These are phyloP conservation scores for Cantharis lateralis DNA, from an alignment of 2,888 invertebrate genomes.

Conservation along the genomic window DNA sequence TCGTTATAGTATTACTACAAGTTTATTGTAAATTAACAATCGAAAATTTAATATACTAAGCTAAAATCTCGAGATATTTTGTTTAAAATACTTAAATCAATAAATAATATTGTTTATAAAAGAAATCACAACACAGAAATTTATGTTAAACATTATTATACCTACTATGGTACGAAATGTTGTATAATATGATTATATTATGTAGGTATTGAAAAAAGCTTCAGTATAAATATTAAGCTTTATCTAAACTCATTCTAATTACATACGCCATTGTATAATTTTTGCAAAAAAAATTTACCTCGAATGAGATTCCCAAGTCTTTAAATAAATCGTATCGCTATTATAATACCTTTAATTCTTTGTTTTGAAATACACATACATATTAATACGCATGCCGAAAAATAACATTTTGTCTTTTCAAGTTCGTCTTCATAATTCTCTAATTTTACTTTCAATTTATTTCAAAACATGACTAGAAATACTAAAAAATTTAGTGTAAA, in stretches of 20 bases:
- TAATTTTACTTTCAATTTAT: not conserved
- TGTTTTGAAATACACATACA: not conserved
- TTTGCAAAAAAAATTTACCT: not conserved
- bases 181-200: not conserved
- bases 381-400: not conserved
- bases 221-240: not conserved
- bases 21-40: not conserved
- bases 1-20: not conserved
- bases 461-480: conserved; percentile 3
- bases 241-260: conserved; percentile 3
- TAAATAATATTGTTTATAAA: not conserved
- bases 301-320: not conserved
- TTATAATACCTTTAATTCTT: not conserved
- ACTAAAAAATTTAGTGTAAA: not conserved
- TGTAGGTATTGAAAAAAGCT: not conserved
- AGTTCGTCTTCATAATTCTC: not conserved
- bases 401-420: not conserved
- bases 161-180: not conserved
- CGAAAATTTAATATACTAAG: not conserved
- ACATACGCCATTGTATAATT: conserved; percentile 4
- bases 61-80: not conserved
- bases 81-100: not conserved
- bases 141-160: not conserved
- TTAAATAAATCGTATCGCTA: not conserved
- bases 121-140: not conserved